Evolutionary conservation across 2,797 vertebrate genomes (phyloP), one percentile per base, ranked within the genome.

Genomic region (Danionella dracula): DNA sequence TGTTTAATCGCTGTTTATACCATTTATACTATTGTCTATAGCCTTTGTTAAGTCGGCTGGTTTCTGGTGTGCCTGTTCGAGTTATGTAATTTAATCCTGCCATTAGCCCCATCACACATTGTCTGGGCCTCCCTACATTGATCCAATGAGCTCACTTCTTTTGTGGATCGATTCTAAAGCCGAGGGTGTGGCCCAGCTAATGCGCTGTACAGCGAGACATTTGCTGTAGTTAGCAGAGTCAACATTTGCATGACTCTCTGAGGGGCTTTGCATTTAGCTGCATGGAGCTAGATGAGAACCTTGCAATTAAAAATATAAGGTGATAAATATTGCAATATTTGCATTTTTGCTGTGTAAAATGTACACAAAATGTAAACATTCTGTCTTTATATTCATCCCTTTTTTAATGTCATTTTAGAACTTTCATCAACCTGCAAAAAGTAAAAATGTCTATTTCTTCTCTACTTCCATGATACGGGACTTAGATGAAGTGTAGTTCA

Each of bases 171-270:
- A 73, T 71, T 20, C 8, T 23, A 38, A 54, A 70, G 57, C 64
- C 60, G 17, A 23, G 45, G 57, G 32, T 31, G 55, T 34, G 53
- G 60, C 4, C 5, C 9, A 21, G 54, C 31, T 9, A 5, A 50
- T 2, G 21, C 12, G 12, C 13, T 8, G 17, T 31, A 10, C 5
- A 44, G 55, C 15, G 16, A 48, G 66, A 50, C 1, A 4, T 15
- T 12, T n/a, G 10, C 8, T 46, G 1, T 44, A 44, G 27, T 38
- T 19, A n/a, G 19, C 11, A 35, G 15, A 32, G 34, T 50, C 23
- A 41, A 19, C n/a, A 67, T 77, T 70, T 77, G 72, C 65, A 53
- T 77, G 58, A 2, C 34, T 77, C 72, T 67, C 31, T 5, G 31
- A 54, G 15, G 5, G n/a, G 8, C 8, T 66, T 72, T 72, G 61